These are phyloP conservation scores for Belgica antarctica DNA, from an alignment of 2,888 invertebrate genomes.

Conservation along the genomic window DNA sequence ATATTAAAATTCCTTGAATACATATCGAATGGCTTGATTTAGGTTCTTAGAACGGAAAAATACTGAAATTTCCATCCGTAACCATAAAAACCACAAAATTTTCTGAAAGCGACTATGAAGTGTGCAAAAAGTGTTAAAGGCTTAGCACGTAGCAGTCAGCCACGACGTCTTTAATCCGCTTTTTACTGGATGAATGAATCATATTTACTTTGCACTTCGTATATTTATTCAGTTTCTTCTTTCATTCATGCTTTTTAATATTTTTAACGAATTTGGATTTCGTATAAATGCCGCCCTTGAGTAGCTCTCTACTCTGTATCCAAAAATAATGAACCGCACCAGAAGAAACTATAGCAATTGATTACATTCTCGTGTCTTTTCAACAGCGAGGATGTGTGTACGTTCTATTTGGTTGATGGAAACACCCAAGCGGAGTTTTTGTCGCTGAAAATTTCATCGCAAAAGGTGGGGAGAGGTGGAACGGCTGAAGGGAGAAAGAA, in stretches of 20 bases:
- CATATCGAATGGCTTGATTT: too few relatives aligned
- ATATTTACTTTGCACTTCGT: background rate
- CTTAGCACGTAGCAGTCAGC: background rate
- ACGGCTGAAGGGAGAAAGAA: background rate
- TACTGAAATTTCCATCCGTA: too few relatives aligned
- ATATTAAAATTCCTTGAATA: too few relatives aligned
- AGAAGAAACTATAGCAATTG: slow-evolving; percentile 28
- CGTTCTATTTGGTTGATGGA: background rate
- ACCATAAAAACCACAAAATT: too few relatives aligned
- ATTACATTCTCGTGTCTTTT: slow-evolving; percentile 15
- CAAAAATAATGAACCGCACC: slow-evolving; percentile 24
- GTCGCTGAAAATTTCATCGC: slow-evolving; percentile 7
- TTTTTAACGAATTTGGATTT: too few relatives aligned
- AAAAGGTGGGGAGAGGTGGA: too few relatives aligned
- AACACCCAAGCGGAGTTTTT: background rate
- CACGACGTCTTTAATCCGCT: slow-evolving; percentile 18
- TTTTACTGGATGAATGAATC: background rate
- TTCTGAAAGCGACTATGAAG: background rate
- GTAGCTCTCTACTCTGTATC: background rate
- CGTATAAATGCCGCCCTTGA: slow-evolving; percentile 5
- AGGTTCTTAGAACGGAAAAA: too few relatives aligned
- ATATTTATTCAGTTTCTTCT: background rate
- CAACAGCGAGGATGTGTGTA: background rate
- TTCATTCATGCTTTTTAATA: background rate
- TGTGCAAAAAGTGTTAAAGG: background rate